Percentiles rank a stretch among this genome's conserved stretches.
Conservation (phyloP, 1,140 invertebrate genomes). For the Papilio dardanus region DNA sequence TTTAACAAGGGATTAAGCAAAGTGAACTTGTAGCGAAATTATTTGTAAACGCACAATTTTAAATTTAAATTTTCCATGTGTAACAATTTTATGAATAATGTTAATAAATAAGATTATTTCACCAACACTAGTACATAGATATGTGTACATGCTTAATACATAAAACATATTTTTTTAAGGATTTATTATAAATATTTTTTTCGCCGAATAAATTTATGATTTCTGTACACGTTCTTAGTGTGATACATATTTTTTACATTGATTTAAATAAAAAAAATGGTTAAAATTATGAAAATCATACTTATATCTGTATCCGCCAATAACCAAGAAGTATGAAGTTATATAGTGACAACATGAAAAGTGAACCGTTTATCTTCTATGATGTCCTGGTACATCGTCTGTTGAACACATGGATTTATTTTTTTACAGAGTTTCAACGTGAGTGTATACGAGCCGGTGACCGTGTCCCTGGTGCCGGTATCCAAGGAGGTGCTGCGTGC, state of each 20-base stretch:
- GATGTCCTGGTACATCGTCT: not conserved
- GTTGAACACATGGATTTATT: not conserved
- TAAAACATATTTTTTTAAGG: not conserved
- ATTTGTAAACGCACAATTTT: not conserved
- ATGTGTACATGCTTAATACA: not conserved
- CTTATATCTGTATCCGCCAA: no score
- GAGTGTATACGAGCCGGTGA: slow-evolving; percentile 53
- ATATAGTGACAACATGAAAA: not conserved
- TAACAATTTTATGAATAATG: not conserved
- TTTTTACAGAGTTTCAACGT: slow-evolving; percentile 63
- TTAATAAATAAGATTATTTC: not conserved
- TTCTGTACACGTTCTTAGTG: no score
- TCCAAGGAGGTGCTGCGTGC: slow-evolving; percentile 67
- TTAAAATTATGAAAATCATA: not conserved
- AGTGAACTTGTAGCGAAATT: no score
- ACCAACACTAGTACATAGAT: not conserved
- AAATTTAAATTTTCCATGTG: not conserved
- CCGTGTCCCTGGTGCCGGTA: slow-evolving; percentile 60
- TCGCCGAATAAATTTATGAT: not conserved
- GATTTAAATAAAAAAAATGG: not conserved
- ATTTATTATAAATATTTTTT: not conserved
- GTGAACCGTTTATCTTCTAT: not conserved
- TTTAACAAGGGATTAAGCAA: no score
- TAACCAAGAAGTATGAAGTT: not conserved
- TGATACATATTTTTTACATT: no score